phyloP scores from a whole-genome alignment of 2,888 invertebrate genomes.

The Lochmaea crataegi region DNA sequence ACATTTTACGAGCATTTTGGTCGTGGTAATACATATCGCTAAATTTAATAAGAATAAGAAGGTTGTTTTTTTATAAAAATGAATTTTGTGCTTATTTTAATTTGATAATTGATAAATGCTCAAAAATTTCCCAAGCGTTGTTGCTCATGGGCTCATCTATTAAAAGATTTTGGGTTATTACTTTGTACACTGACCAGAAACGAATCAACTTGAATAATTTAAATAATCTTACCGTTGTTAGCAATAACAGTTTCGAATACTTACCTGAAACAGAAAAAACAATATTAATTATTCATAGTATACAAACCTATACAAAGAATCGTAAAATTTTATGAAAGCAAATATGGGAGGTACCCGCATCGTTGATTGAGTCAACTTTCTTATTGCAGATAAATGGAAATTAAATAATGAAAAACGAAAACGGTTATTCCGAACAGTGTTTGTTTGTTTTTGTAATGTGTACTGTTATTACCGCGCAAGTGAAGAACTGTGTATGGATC shows the following conservation, averaged over 20 bases:
- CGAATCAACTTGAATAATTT: not conserved
- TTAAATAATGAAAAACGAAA: conserved; percentile 9
- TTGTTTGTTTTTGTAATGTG: not conserved
- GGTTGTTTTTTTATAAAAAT: too few relatives aligned
- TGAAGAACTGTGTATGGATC: conserved; percentile 9
- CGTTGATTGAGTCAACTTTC: conserved; percentile 20
- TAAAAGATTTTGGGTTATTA: too few relatives aligned
- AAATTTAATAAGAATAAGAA: too few relatives aligned
- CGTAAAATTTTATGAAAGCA: conserved; percentile 20
- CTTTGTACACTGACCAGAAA: not conserved
- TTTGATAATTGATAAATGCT: too few relatives aligned
- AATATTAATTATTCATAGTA: conserved; percentile 14
- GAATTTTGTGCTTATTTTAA: too few relatives aligned
- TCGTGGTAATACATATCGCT: not conserved
- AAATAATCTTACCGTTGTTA: not conserved
- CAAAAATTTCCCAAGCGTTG: too few relatives aligned
- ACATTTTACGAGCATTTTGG: conserved; percentile 24
- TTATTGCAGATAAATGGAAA: conserved; percentile 18
- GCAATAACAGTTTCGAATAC: not conserved
- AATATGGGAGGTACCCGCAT: not conserved
- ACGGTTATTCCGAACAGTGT: not conserved
- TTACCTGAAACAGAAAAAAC: conserved; percentile 23
- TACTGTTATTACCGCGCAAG: conserved; percentile 20
- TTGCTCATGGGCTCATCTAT: too few relatives aligned
- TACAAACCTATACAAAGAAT: conserved; percentile 16